These are phyloP conservation scores for Merluccius polli DNA, from an alignment of 2,797 vertebrate species.

Conservation along the genomic window DNA sequence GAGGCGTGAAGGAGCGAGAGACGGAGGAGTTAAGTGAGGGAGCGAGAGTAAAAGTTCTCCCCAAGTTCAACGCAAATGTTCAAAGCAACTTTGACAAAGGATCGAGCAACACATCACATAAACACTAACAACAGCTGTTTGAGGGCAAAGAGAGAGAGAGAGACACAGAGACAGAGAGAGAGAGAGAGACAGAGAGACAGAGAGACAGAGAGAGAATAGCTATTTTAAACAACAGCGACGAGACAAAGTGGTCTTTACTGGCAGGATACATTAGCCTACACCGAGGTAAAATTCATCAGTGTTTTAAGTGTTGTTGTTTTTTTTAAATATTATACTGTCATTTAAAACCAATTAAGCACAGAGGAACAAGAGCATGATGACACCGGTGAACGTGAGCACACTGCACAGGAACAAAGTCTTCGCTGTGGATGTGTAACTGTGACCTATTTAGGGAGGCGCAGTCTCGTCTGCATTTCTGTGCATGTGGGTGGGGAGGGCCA, in stretches of 20 bases:
- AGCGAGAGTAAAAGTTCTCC: no score
- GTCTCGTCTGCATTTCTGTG: not conserved
- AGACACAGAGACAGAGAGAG: slow-evolving; percentile 16
- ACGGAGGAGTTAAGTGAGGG: not conserved
- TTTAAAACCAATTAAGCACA: not conserved
- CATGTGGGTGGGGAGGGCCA: no score
- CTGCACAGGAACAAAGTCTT: not conserved
- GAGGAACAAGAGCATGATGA: not conserved
- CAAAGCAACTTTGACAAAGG: not conserved
- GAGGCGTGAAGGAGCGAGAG: not conserved
- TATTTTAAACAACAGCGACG: not conserved
- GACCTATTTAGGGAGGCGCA: not conserved
- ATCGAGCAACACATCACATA: not conserved
- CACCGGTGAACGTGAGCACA: not conserved
- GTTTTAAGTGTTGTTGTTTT: not conserved
- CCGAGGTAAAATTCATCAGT: not conserved
- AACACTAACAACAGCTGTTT: not conserved
- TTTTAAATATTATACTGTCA: not conserved
- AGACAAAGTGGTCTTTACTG: not conserved
- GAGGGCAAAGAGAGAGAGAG: not conserved
- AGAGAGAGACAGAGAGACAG: not conserved
- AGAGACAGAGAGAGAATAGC: not conserved
- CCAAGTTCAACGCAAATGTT: not conserved
- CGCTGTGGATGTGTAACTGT: not conserved
- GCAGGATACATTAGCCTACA: not conserved